Evolutionary conservation across 2,797 vertebrate genomes (phyloP), one percentile per base, ranked within the genome.

Genomic region (Melopsittacus undulatus): DNA sequence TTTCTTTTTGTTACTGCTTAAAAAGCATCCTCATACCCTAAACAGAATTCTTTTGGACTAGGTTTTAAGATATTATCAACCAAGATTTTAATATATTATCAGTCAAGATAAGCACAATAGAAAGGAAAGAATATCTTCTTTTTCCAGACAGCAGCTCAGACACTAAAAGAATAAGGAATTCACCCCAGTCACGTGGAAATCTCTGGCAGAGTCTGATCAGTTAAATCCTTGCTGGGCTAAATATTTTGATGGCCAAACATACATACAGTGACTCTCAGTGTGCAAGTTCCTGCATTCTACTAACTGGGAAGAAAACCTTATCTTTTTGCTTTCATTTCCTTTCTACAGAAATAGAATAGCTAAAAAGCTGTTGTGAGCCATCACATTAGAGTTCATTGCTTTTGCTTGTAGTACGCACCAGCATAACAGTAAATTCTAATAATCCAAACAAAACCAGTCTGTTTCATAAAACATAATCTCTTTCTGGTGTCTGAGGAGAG

Each of bases 381-480:
- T 96, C 94, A 69, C 6, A 0, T 93, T 81, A 94, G 70, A 83
- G 77, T 83, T 85, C 76, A 27, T 88, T 92, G 64, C 70, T 96
- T 94, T 72, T 92, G 83, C 82, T 83, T 79, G 54, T 72, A 93
- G 75, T 22, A 16, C 90, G 91, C 89, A 83, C 85, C 22, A 86
- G 72, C 82, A 54, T 45, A 95, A 87, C 94, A 83, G 80, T 64
- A 68, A 96, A 87, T 61, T 91, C 64, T 67, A 93, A 94, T 38
- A 6, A 64, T 68, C 51, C 70, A 94, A 94, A 91, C 80, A 90
- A 94, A 92, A n/a, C 56, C 91, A 93, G 56, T 70, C 59, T 22
- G 14, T 96, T 97, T 94, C 89, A 78, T 32, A 78, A 83, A 90
- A 87, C 5, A 38, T 8, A 59, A 87, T 29, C 43, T 79, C 49